phyloP scores from a whole-genome alignment of 2,113 vertebrate genomes.

The Abramis brama region DNA sequence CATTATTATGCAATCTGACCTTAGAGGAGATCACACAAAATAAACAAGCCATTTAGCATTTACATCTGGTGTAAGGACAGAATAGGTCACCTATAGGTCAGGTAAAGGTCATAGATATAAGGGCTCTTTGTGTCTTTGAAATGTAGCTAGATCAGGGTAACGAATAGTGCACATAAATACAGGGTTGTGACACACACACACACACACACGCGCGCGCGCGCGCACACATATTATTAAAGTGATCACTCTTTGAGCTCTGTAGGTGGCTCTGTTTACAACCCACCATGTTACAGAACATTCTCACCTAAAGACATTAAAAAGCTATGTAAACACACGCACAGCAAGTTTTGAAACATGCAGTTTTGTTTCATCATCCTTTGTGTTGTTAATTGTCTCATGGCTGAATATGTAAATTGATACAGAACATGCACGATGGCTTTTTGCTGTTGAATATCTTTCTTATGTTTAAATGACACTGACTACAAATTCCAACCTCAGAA shows the following conservation, averaged over 20 bases:
- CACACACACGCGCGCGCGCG: too few relatives aligned
- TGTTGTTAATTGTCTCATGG: constrained; percentile 36
- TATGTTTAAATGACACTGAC: constrained; percentile 22
- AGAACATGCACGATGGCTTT: constrained; percentile 31
- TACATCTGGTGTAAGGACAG: constrained; percentile 29
- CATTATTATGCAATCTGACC: constrained; percentile 54
- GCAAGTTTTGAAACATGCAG: constrained; percentile 2
- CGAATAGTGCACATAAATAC: not conserved
- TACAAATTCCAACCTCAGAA: constrained; percentile 4
- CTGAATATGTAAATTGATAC: constrained; percentile 45
- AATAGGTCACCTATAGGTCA: constrained; percentile 39
- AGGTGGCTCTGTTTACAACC: constrained; percentile 29
- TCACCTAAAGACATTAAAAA: constrained; percentile 31
- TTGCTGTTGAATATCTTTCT: constrained; percentile 45
- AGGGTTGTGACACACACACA: not conserved
- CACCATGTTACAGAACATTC: constrained; percentile 25
- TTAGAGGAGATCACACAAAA: constrained; percentile 44
- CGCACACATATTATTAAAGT: not conserved
- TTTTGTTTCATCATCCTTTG: constrained; percentile 14
- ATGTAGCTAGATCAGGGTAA: not conserved
- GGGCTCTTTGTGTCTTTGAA: not conserved
- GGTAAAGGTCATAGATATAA: constrained; percentile 13
- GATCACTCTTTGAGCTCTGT: constrained; percentile 2
- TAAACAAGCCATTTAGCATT: constrained; percentile 49
- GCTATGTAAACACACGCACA: not conserved